phyloP scores from a whole-genome alignment of 2,113 vertebrate species.

The Amphiprion percula region DNA sequence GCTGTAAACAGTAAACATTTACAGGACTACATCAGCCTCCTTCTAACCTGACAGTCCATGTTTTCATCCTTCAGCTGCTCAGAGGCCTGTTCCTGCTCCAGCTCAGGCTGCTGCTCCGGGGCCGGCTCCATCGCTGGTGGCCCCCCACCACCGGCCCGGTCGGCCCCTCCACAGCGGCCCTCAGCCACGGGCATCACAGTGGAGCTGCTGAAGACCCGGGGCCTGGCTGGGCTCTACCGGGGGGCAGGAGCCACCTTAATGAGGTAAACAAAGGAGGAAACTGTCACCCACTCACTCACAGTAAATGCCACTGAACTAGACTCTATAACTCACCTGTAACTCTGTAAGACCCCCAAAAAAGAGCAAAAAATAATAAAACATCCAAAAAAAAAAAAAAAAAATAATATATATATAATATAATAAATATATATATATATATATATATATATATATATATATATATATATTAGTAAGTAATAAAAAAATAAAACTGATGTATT shows the following conservation, averaged over 20 bases:
- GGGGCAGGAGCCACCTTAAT: conserved; percentile 87
- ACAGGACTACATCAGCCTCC: conserved; percentile 5
- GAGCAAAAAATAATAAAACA: no score
- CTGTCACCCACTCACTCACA: not conserved
- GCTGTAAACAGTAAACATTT: not conserved
- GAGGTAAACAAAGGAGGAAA: conserved; percentile 80
- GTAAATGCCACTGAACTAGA: not conserved
- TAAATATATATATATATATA: no score
- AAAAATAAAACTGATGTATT: no score
- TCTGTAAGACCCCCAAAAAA: no score
- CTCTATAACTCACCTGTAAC: not conserved
- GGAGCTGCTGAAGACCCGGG: conserved; percentile 84
- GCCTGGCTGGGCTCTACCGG: conserved; percentile 85
- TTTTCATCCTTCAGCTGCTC: conserved; percentile 74
- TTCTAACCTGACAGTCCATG: conserved; percentile 24
- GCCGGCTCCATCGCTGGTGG: conserved; percentile 56
- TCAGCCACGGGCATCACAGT: conserved; percentile 83
- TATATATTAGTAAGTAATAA: no score
- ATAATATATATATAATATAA: no score
- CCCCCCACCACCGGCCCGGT: conserved; percentile 8
- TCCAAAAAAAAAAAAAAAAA: no score
- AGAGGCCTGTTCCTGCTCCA: conserved; percentile 63
- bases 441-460: no score
- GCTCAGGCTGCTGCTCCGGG: conserved; percentile 62
- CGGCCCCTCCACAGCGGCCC: conserved; percentile 49